These are phyloP conservation scores for Leptarthrus brevirostris DNA, from an alignment of 2,888 invertebrate genomes.

Conservation along the genomic window DNA sequence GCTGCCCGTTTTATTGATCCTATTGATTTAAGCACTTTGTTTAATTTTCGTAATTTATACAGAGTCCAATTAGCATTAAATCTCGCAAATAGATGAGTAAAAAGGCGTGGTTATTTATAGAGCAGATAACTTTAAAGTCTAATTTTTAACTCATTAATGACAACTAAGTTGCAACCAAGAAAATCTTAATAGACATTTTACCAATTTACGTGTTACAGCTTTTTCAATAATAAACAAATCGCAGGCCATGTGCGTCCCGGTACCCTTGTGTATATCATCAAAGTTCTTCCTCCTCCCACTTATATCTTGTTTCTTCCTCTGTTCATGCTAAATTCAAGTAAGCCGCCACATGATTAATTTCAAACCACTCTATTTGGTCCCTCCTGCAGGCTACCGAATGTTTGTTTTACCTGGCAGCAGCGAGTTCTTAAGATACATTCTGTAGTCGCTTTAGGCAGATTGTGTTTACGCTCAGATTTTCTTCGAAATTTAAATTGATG, in stretches of 20 bases:
- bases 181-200: background rate
- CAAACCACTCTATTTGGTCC: slow-evolving; percentile 26
- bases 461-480: slow-evolving; percentile 26
- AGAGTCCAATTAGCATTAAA: too few species aligned
- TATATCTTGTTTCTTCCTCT: slow-evolving; percentile 3
- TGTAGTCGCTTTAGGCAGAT: background rate
- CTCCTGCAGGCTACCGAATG: slow-evolving; percentile 19
- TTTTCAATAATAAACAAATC: slow-evolving; percentile 32
- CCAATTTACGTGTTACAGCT: background rate
- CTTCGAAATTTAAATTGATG: slow-evolving; percentile 18
- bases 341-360: slow-evolving; percentile 32
- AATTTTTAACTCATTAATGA: too few species aligned
- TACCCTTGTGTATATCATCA: slow-evolving; percentile 7
- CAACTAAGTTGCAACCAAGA: background rate
- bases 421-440: background rate
- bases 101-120: too few species aligned
- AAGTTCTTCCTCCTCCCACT: background rate
- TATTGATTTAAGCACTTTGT: too few species aligned
- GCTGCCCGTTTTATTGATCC: too few species aligned
- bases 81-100: too few species aligned
- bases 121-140: too few species aligned
- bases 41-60: too few species aligned
- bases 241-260: slow-evolving; percentile 11
- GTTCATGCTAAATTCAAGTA: slow-evolving; percentile 17
- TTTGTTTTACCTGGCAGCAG: slow-evolving; percentile 32